Evolutionary conservation across 30 jellyfish, hydroid and myxozoan species (phyloP).

Genomic region (Nemopilema nomurai): DNA sequence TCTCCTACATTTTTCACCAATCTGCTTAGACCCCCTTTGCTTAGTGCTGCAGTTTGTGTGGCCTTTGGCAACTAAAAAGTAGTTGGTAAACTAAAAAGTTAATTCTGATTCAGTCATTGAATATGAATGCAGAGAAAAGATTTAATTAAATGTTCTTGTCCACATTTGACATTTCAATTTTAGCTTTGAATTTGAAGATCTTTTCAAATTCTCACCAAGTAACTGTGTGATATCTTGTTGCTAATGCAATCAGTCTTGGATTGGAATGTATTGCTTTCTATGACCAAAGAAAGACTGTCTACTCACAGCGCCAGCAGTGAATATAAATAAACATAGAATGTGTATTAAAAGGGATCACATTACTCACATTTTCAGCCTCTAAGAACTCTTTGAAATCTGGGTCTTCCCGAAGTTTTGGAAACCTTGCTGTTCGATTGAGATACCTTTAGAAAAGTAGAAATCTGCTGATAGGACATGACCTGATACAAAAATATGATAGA

Average conservation of each 20-base stretch:
- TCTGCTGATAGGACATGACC: too few relatives aligned
- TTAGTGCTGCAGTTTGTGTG: slow-evolving; percentile 88
- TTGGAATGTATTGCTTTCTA: too few relatives aligned
- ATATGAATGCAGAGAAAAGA: too few relatives aligned
- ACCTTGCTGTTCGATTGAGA: slow-evolving; percentile 84
- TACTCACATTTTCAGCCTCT: slow-evolving; percentile 86
- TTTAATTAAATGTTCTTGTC: too few relatives aligned
- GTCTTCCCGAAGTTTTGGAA: slow-evolving; percentile 80
- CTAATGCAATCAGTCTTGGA: too few relatives aligned
- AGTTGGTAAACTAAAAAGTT: too few relatives aligned
- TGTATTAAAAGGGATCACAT: not conserved
- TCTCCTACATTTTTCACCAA: slow-evolving; percentile 88
- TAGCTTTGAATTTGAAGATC: too few relatives aligned
- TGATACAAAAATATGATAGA: too few relatives aligned
- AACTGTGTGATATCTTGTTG: too few relatives aligned
- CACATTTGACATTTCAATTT: too few relatives aligned
- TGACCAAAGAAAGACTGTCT: not conserved
- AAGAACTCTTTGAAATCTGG: slow-evolving; percentile 88
- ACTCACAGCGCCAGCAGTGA: not conserved
- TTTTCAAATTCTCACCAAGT: too few relatives aligned
- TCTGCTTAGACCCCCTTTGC: slow-evolving; percentile 92
- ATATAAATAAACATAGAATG: not conserved
- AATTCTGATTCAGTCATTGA: too few relatives aligned
- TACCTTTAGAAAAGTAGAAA: slow-evolving; percentile 32
- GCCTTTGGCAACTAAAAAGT: slow-evolving; percentile 94